A percentile compares a stretch with the other conserved stretches of the same genome.
Conservation (phyloP, 2,113 vertebrate genomes). For the Vimba vimba region DNA sequence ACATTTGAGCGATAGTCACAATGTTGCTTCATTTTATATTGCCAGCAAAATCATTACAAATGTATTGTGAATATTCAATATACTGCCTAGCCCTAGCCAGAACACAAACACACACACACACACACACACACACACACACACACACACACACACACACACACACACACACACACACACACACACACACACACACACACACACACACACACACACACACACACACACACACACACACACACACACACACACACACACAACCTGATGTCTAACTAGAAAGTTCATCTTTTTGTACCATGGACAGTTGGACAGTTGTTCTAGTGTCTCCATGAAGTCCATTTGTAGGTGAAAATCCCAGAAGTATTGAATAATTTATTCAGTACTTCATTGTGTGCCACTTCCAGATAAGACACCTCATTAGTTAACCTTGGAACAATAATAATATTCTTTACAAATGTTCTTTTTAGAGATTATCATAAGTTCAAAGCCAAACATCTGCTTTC, state of each 20-base stretch:
- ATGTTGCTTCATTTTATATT: neutral
- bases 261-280: neutral
- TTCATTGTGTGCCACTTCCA: neutral
- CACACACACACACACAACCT: neutral
- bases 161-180: neutral
- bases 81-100: neutral
- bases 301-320: neutral
- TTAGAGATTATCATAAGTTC: constrained; percentile 10
- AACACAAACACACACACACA: neutral
- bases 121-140: neutral
- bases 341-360: neutral
- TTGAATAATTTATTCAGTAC: constrained; percentile 11
- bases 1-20: neutral
- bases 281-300: neutral
- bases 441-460: constrained; percentile 20
- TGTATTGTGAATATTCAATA: neutral
- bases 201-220: neutral
- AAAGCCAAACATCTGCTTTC: constrained; percentile 31
- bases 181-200: neutral
- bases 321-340: constrained; percentile 1
- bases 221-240: neutral
- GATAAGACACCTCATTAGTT: neutral
- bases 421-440: constrained; percentile 16
- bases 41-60: neutral
- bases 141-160: neutral